Percentiles rank a stretch among this genome's conserved stretches.
phyloP scores from a whole-genome alignment of 2,113 vertebrate species.

The Dasyprocta punctata region DNA sequence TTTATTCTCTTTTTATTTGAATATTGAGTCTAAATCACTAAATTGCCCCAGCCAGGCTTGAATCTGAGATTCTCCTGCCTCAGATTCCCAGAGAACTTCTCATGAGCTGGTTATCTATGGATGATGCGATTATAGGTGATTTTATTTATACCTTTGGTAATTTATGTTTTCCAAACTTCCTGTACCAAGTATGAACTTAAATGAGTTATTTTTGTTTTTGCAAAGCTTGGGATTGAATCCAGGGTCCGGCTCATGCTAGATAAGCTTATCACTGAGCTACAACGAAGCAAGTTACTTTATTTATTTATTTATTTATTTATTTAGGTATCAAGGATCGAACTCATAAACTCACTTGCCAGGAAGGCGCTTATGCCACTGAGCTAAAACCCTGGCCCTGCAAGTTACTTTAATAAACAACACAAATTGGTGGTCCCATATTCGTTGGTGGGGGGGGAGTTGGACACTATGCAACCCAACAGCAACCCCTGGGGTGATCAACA shows the following conservation, averaged over 20 bases:
- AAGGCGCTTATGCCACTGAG: no score
- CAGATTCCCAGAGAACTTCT: background rate
- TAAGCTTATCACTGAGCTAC: background rate
- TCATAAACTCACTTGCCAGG: no score
- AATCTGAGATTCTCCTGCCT: background rate
- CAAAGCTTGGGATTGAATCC: background rate
- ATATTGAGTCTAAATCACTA: background rate
- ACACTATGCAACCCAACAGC: background rate
- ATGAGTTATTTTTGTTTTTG: background rate
- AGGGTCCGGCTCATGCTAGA: background rate
- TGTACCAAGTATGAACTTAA: background rate
- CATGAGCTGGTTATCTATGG: background rate
- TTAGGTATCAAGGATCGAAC: no score
- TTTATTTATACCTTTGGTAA: constrained; percentile 21
- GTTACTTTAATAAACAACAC: constrained; percentile 39
- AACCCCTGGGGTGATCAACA: background rate
- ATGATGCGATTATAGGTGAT: constrained; percentile 10
- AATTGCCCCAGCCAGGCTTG: background rate
- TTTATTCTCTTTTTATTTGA: background rate
- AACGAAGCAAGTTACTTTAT: background rate
- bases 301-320: no score
- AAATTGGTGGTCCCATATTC: background rate
- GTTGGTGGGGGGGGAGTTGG: background rate
- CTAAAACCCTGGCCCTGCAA: no score
- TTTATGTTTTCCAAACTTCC: constrained; percentile 36